Evolutionary conservation across 2,113 vertebrate genomes (phyloP), one percentile per base, ranked within the genome.

Genomic region (Bettongia penicillata): DNA sequence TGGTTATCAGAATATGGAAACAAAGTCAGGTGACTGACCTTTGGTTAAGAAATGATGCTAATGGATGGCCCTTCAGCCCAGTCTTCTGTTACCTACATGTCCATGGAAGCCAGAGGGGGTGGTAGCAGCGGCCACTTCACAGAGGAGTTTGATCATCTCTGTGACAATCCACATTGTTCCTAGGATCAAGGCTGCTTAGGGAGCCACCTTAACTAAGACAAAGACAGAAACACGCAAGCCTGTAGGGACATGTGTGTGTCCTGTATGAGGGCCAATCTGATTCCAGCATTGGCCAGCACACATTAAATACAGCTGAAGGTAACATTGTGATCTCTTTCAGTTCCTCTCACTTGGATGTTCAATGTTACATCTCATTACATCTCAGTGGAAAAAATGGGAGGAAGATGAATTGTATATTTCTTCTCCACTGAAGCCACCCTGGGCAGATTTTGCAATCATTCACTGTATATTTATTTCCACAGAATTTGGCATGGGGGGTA

Each of bases 401-500:
- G 3, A 90, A 92, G 84, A 92, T 43, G 52, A 91, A 96, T 43
- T 50, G 90, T 53, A 9, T 49, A 91, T 92, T 26, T 92, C 50
- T 91, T 53, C 37, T 3, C 2, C 28, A 16, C 31, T 37, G 53
- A 84, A 97, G 61, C 26, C 47, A 90, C 16, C n/a, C 51, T 51
- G 47, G 55, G 55, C 7, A 90, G 61, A 93, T 96, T 95, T 96
- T 95, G 24, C 94, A 96, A 89, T 93, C 25, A 51, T 28, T 43
- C 23, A 3, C 37, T 22, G n/a, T 84, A 8, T 94, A 90, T 22
- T 4, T 94, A 92, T 93, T 95, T 94, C 90, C 95, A 93, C 92
- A 95, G 51, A 91, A 53, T 43, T 94, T 94, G 91, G 52, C 77
- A 31, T 95, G 52, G 43, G 49, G 51, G 53, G 31, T 8, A 89